A percentile compares a stretch with the other conserved stretches of the same genome.
Evolutionary conservation across 2,113 vertebrate species (phyloP).

Genomic region (Spizaetus ornatus): DNA sequence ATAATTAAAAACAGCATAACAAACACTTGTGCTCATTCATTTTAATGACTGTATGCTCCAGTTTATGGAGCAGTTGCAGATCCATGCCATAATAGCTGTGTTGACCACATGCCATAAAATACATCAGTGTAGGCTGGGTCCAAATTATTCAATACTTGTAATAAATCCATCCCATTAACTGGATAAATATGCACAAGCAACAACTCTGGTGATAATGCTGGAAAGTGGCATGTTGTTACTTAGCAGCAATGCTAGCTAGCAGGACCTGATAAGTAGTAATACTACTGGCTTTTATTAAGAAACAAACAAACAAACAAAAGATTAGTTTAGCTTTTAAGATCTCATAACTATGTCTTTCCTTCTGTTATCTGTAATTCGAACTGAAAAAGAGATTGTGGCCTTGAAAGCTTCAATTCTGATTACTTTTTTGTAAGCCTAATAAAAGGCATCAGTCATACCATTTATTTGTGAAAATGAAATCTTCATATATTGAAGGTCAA

Average conservation of each 20-base stretch:
- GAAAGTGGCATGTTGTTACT: slow-evolving; percentile 39
- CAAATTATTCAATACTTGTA: slow-evolving; percentile 71
- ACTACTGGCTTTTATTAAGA: not conserved
- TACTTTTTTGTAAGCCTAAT: slow-evolving; percentile 67
- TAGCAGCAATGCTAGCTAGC: not conserved
- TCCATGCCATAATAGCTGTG: slow-evolving; percentile 51
- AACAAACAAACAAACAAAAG: slow-evolving; percentile 9
- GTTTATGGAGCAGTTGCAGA: slow-evolving; percentile 71
- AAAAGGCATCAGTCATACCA: slow-evolving; percentile 56
- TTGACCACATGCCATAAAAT: slow-evolving; percentile 74
- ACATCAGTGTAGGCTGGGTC: slow-evolving; percentile 56
- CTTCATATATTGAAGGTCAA: slow-evolving; percentile 71
- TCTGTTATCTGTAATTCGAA: slow-evolving; percentile 52
- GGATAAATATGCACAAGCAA: slow-evolving; percentile 63
- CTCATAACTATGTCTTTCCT: not conserved
- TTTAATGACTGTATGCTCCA: slow-evolving; percentile 54
- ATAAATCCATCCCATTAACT: slow-evolving; percentile 74
- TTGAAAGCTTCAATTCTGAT: slow-evolving; percentile 67
- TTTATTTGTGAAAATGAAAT: slow-evolving; percentile 69
- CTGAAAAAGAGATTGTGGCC: slow-evolving; percentile 44
- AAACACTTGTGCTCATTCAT: slow-evolving; percentile 67
- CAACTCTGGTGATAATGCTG: slow-evolving; percentile 52
- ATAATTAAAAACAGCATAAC: slow-evolving; percentile 76
- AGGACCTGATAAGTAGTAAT: slow-evolving; percentile 7
- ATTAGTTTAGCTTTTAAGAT: slow-evolving; percentile 48